These are phyloP conservation scores for Bucco capensis DNA, from an alignment of 2,113 vertebrate species.

Conservation along the genomic window DNA sequence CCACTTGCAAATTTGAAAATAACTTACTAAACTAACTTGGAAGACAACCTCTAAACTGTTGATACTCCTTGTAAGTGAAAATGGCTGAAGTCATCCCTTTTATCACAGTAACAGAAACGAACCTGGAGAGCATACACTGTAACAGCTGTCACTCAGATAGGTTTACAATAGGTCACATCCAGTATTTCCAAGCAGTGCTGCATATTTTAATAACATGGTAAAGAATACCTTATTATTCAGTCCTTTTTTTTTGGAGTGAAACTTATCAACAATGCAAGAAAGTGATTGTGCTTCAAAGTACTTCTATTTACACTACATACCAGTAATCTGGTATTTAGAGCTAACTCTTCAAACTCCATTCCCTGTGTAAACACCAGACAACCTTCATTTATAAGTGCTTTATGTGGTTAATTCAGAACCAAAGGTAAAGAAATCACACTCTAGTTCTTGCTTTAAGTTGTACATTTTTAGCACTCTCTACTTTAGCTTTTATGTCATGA, in stretches of 20 bases:
- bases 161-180: not conserved
- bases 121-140: not conserved
- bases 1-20: not conserved
- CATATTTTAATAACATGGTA: not conserved
- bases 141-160: not conserved
- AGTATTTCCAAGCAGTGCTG: constrained; percentile 1
- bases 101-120: not conserved
- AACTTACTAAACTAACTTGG: not conserved
- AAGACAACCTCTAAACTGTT: not conserved
- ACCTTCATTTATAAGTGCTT: constrained; percentile 29
- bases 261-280: constrained; percentile 51
- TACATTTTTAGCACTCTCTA: constrained; percentile 78
- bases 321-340: constrained; percentile 32
- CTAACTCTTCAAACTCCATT: constrained; percentile 27
- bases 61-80: not conserved
- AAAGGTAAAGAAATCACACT: constrained; percentile 46
- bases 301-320: constrained; percentile 49
- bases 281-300: constrained; percentile 63
- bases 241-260: not conserved
- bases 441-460: constrained; percentile 82
- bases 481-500: constrained; percentile 76
- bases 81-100: not conserved
- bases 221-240: not conserved
- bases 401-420: not conserved
- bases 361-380: constrained; percentile 21